Evolutionary conservation across 2,113 vertebrate genomes (phyloP), one percentile per base, ranked within the genome.

Genomic region (Melospiza georgiana): DNA sequence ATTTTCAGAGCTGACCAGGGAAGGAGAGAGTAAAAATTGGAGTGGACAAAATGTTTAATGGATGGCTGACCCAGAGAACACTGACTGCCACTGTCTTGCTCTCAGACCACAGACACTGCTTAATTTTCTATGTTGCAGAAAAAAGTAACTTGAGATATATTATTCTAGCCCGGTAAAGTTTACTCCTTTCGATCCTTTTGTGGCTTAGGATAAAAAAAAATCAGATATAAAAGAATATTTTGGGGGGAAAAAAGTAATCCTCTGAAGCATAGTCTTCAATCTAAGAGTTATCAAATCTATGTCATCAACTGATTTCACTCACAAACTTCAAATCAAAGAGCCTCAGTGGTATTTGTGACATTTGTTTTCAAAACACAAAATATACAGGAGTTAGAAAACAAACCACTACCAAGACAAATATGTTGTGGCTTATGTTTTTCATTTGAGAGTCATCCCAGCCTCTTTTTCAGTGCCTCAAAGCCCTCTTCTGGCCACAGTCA

Each of bases 401-500:
- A 95, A 81, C 79, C 59, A 86, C 59, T 11, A 71, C 39, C 24
- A 22, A 51, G 39, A 43, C 24, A 25, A 39, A n/a, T 87, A 48
- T 10, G 13, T 44, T 59, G 74, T 59, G 66, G 72, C 55, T 93
- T 80, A 44, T 9, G 14, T 43, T 86, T 84, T 84, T 76, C 55
- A 24, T 77, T 49, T 49, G 19, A 82, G 68, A 79, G 63, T 80
- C 85, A 85, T 75, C 62, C 33, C 57, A 52, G 41, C 14, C 75
- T 76, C 63, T 84, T 71, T 92, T 81, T 63, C 76, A 48, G 48
- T 80, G 76, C 86, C 83, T 84, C 73, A 63, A 88, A 95, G 80
- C 79, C 89, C 76, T 90, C 89, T 93, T 84, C 93, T 87, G 83
- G 86, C 68, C 86, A 71, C 68, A 9, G n/a, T 71, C 52, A 63